Evolutionary conservation across 2,888 invertebrate species (phyloP).

Genomic region (Tinea semifulvella): DNA sequence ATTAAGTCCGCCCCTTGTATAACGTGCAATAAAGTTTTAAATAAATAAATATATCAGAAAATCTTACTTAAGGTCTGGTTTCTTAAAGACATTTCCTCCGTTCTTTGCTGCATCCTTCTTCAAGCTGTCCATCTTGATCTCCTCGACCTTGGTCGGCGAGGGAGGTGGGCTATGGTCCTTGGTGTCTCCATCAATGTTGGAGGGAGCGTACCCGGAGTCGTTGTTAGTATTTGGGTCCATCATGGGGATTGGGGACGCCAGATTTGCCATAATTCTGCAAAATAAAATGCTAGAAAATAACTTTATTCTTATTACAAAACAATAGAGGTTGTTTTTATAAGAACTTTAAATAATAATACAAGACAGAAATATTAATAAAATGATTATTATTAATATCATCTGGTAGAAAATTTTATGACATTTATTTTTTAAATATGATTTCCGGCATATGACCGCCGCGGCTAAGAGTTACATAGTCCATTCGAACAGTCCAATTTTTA

Average conservation of each 20-base stretch:
- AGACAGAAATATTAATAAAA: no score
- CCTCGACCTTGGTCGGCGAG: conserved; percentile 36
- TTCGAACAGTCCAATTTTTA: no score
- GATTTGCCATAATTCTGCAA: conserved; percentile 54
- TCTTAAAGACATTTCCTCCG: conserved; percentile 21
- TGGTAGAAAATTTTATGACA: no score
- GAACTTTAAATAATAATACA: no score
- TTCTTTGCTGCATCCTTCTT: conserved; percentile 29
- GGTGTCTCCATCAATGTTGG: conserved; percentile 63
- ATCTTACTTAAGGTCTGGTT: conserved; percentile 52
- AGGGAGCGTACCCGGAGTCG: conserved; percentile 84
- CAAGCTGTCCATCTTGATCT: conserved; percentile 21
- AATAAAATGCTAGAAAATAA: neutral
- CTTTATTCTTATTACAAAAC: neutral
- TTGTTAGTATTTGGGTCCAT: conserved; percentile 85
- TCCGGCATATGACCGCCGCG: no score
- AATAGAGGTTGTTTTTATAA: no score
- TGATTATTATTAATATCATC: no score
- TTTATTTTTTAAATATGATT: no score
- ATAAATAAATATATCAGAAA: neutral
- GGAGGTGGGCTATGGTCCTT: conserved; percentile 69
- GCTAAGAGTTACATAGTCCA: no score
- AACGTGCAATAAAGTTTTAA: no score
- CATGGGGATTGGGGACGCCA: conserved; percentile 67
- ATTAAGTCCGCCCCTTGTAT: no score